A percentile compares a stretch with the other conserved stretches of the same genome.
phyloP scores from a whole-genome alignment of 92 coral and sea anemone genomes.

The Paragorgia papillata region DNA sequence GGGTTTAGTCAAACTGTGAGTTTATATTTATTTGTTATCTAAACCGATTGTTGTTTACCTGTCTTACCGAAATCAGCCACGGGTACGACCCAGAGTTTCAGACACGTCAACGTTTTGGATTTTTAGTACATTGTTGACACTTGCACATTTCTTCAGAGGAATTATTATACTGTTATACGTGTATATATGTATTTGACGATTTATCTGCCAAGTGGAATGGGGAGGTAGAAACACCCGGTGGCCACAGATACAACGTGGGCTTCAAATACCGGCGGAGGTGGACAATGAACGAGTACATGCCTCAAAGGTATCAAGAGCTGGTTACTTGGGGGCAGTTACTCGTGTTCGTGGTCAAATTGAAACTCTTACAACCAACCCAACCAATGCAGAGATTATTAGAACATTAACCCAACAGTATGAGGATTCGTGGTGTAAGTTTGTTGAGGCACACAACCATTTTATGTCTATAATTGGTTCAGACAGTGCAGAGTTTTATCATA shows the following conservation, averaged over 20 bases:
- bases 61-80: neutral
- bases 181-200: too few relatives aligned
- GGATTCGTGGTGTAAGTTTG: slow-evolving; percentile 15
- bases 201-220: neutral
- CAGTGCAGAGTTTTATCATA: neutral
- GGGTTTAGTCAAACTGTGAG: neutral
- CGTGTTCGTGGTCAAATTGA: slow-evolving; percentile 42
- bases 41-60: neutral
- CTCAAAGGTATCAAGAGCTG: slow-evolving; percentile 29
- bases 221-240: neutral
- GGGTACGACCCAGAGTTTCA: neutral
- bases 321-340: slow-evolving; percentile 24
- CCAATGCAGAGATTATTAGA: slow-evolving; percentile 12
- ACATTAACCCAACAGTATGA: slow-evolving; percentile 5
- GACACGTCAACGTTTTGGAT: neutral
- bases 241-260: neutral
- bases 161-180: too few relatives aligned
- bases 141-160: neutral
- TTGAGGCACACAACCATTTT: slow-evolving; percentile 21
- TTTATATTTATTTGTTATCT: neutral
- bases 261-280: neutral
- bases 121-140: neutral
- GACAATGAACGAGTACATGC: slow-evolving; percentile 2
- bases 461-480: neutral
- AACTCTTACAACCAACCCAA: neutral